Conservation (phyloP, 64 coral and sea anemone genomes). For the Trachythela sp. region DNA sequence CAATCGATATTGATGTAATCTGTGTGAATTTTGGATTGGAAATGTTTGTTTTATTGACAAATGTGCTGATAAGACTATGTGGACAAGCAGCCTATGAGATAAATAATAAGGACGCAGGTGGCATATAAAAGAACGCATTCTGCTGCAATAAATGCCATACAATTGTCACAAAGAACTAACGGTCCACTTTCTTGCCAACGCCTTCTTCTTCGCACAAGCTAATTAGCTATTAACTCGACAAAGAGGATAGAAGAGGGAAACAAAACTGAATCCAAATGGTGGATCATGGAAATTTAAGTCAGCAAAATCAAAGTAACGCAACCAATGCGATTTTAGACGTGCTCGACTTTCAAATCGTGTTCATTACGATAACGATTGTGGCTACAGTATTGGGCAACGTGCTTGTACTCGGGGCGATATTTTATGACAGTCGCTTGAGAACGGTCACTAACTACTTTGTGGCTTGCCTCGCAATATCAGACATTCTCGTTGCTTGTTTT, state of each 20-base stretch:
- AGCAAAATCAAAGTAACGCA: background rate
- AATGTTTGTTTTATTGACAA: too few relatives aligned
- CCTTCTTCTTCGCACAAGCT: background rate
- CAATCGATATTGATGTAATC: too few relatives aligned
- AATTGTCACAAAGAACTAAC: background rate
- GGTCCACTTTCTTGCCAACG: background rate
- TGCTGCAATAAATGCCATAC: background rate
- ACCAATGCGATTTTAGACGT: background rate
- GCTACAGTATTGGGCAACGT: background rate
- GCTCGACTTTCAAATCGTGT: background rate
- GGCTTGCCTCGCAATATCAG: background rate
- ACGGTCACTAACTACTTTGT: background rate
- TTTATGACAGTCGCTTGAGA: background rate
- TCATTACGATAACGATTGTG: background rate
- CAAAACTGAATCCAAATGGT: background rate
- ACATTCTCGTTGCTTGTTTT: slow-evolving; percentile 5
- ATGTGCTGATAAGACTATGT: too few relatives aligned
- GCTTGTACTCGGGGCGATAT: background rate
- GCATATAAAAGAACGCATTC: background rate
- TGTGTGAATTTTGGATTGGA: too few relatives aligned
- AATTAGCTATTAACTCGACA: background rate
- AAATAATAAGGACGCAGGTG: background rate
- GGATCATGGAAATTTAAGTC: background rate
- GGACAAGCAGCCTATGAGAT: background rate
- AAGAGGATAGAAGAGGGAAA: background rate